Evolutionary conservation across 2,113 vertebrate genomes (phyloP).

Genomic region (Lycaon pictus): DNA sequence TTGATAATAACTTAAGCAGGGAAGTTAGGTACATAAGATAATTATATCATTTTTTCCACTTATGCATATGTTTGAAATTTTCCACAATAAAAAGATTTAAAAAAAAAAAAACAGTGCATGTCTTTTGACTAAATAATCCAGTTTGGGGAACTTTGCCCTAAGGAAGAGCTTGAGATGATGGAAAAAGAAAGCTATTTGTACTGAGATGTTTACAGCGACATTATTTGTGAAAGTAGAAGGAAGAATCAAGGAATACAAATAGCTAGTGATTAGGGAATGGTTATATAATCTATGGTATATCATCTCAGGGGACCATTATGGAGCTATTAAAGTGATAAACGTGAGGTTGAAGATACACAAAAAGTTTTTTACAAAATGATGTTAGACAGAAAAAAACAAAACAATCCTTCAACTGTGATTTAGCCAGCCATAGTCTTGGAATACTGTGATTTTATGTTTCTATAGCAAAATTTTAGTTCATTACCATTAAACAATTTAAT

Average conservation of each 20-base stretch:
- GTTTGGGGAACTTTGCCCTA: slow-evolving; percentile 48
- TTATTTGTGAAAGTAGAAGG: slow-evolving; percentile 61
- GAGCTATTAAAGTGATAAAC: slow-evolving; percentile 75
- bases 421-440: neutral
- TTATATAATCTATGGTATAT: slow-evolving; percentile 52
- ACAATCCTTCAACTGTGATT: slow-evolving; percentile 63
- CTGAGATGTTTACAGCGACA: slow-evolving; percentile 49
- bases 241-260: slow-evolving; percentile 67
- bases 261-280: slow-evolving; percentile 55
- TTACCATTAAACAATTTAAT: slow-evolving; percentile 65
- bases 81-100: neutral
- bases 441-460: slow-evolving; percentile 70
- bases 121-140: slow-evolving; percentile 60
- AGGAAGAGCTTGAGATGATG: slow-evolving; percentile 67
- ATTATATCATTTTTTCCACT: neutral
- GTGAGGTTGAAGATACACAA: slow-evolving; percentile 33
- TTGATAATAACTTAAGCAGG: neutral
- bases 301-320: slow-evolving; percentile 43
- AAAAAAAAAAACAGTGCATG: neutral
- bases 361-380: slow-evolving; percentile 67
- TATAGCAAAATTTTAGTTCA: slow-evolving; percentile 45
- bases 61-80: slow-evolving; percentile 40
- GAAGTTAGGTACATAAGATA: neutral
- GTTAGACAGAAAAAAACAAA: slow-evolving; percentile 48
- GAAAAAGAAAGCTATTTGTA: slow-evolving; percentile 36